phyloP scores from a whole-genome alignment of 2,113 vertebrate species.

The Lepisosteus osseus region DNA sequence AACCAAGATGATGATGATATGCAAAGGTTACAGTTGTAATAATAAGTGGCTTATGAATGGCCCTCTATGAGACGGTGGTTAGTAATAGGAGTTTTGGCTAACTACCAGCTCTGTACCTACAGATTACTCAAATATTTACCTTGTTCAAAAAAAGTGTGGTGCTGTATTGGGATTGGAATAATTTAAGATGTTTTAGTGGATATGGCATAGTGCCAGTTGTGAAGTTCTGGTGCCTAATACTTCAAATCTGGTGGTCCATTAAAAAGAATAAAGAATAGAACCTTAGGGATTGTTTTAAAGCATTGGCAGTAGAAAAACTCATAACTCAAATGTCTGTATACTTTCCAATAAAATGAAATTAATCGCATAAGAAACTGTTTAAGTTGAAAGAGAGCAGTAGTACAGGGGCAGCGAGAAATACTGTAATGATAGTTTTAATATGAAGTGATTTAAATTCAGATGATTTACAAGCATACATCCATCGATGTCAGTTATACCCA shows the following conservation, averaged over 20 bases:
- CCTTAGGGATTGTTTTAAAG: slow-evolving; percentile 50
- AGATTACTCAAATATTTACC: slow-evolving; percentile 73
- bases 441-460: slow-evolving; percentile 12
- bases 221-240: slow-evolving; percentile 44
- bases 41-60: slow-evolving; percentile 54
- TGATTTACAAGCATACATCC: not conserved
- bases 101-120: slow-evolving; percentile 57
- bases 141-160: slow-evolving; percentile 57
- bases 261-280: slow-evolving; percentile 42
- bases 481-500: not conserved
- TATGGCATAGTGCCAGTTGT: slow-evolving; percentile 45
- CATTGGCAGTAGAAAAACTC: slow-evolving; percentile 47
- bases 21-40: slow-evolving; percentile 46
- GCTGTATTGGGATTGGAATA: slow-evolving; percentile 66
- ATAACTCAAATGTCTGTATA: slow-evolving; percentile 17
- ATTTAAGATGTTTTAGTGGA: slow-evolving; percentile 65
- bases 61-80: slow-evolving; percentile 52
- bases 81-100: slow-evolving; percentile 54
- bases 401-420: not conserved
- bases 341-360: slow-evolving; percentile 21
- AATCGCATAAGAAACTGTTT: slow-evolving; percentile 22
- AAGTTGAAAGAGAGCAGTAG: slow-evolving; percentile 11
- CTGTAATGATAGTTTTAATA: slow-evolving; percentile 7
- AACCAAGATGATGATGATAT: slow-evolving; percentile 34
- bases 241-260: slow-evolving; percentile 65